These are phyloP conservation scores for Rhysida immarginata DNA, from an alignment of 1,140 invertebrate species.

Conservation along the genomic window DNA sequence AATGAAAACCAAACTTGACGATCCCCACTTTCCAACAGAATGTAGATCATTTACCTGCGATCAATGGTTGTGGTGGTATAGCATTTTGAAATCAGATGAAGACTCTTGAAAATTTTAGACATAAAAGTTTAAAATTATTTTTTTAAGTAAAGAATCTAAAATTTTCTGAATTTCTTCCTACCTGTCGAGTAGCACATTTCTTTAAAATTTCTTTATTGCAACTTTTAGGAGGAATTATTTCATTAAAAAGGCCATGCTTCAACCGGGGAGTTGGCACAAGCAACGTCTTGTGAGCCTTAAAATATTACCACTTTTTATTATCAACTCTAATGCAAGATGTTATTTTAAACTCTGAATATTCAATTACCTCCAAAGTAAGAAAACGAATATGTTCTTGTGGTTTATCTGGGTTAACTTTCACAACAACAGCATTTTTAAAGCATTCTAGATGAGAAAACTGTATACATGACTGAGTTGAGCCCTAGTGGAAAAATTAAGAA, in stretches of 20 bases:
- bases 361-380: constrained; percentile 41
- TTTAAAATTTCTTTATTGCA: constrained; percentile 44
- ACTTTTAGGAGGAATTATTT: constrained; percentile 42
- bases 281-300: constrained; percentile 47
- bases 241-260: constrained; percentile 50
- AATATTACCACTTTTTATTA: constrained; percentile 6
- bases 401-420: constrained; percentile 49
- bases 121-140: no score
- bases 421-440: constrained; percentile 41
- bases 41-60: no score
- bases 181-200: constrained; percentile 39
- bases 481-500: no score
- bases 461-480: constrained; percentile 19
- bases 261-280: constrained; percentile 61
- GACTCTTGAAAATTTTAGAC: no score
- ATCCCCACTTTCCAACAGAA: no score
- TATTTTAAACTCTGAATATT: background rate
- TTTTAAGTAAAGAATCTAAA: no score
- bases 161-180: no score
- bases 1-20: no score
- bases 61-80: no score
- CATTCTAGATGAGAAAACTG: constrained; percentile 32
- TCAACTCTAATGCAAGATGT: background rate
- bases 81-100: no score
- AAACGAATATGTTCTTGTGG: constrained; percentile 46